Evolutionary conservation across 2,113 vertebrate genomes (phyloP).

Genomic region (Heterotis niloticus): DNA sequence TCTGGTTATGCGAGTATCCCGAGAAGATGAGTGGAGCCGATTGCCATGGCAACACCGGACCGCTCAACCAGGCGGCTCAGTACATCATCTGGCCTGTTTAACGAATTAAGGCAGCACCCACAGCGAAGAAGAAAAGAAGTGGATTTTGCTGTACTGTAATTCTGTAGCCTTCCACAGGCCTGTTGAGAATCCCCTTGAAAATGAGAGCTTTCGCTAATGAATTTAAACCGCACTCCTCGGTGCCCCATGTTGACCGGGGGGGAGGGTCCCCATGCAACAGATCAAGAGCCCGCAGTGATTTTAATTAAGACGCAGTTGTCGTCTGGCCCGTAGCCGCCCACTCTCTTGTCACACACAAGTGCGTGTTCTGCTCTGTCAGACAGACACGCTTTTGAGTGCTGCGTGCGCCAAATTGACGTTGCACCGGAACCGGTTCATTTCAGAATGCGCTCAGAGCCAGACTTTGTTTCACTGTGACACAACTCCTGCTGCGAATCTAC

Average conservation of each 20-base stretch:
- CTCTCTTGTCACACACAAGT: background rate
- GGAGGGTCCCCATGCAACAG: constrained; percentile 61
- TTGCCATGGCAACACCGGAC: constrained; percentile 77
- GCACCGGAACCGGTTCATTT: background rate
- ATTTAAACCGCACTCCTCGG: constrained; percentile 40
- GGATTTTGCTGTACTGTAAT: too few relatives aligned
- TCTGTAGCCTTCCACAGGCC: background rate
- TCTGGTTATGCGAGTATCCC: constrained; percentile 71
- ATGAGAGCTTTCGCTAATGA: constrained; percentile 15
- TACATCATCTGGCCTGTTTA: constrained; percentile 64
- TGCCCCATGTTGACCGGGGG: constrained; percentile 41
- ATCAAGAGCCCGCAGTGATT: constrained; percentile 53
- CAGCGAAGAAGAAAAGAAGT: background rate
- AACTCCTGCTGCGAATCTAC: background rate
- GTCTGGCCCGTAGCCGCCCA: constrained; percentile 28
- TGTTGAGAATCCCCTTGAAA: background rate
- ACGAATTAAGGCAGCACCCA: constrained; percentile 25
- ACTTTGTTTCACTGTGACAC: background rate
- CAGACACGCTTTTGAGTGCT: background rate
- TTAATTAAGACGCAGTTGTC: constrained; percentile 58
- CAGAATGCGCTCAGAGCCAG: background rate
- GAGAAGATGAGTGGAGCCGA: constrained; percentile 64
- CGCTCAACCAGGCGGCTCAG: constrained; percentile 65
- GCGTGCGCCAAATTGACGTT: too few relatives aligned
- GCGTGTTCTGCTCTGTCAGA: background rate